Base-by-base conservation (phyloP, 2,888 invertebrate genomes). In the Meteorus cinctellus region DNA sequence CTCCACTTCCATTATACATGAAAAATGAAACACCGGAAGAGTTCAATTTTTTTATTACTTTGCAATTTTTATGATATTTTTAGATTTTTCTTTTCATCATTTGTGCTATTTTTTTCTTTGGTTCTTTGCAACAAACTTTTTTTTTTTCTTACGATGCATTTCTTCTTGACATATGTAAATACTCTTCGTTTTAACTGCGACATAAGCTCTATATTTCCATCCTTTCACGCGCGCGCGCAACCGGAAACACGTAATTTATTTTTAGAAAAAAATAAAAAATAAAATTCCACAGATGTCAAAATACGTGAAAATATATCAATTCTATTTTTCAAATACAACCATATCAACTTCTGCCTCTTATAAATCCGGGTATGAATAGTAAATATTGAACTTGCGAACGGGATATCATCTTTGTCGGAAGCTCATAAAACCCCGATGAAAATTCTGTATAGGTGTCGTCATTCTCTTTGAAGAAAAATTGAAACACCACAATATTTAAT, bases 211-310 rank as follows among this genome's bases (percentile, higher is more conserved):
- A 70, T 36, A 70, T 70, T 59, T 62, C 59, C 59, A 34, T 62
- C n/a, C 36, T 24, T 62, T 29, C 16, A 60, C 59, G 16, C 48
- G n/a, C 16, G 48, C 71, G 48, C 48, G n/a, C 16, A n/a, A 63
- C 72, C 72, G 72, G 72, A 72, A 72, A 65, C 51, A 65, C 51
- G 78, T 29, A 60, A 74, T 82, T 84, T 86, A 86, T 85, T 85
- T 86, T 82, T 82, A 84, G 84, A 84, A 83, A 83, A 85, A 84
- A 41, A 34, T 63, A 34, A 10, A 14, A 29, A 48, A 4, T 36
- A 67, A 67, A 48, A 77, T 67, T 14, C 16, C 31, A 19, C 62
- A 51, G 51, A 55, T 12, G 41, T 76, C 72, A 73, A 51, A 36
- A 36, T 19, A 19, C n/a, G 16, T 24, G 8, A 55, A 55, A n/a